Conservation (phyloP, 53 echinoderm and acorn worm species). For the Antedon mediterranea region DNA sequence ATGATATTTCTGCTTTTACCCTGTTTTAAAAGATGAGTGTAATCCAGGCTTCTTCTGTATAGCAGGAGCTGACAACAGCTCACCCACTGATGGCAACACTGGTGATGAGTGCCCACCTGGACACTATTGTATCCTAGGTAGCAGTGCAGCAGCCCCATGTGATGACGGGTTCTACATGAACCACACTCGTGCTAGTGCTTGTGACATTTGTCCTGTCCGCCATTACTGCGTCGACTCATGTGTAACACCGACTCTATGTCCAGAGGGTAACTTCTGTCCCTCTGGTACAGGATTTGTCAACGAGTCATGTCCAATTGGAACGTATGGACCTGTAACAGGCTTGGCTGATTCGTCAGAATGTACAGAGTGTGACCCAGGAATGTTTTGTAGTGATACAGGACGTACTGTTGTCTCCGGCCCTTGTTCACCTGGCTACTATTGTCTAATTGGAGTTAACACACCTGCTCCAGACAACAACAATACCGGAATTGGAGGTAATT, state of each 20-base stretch:
- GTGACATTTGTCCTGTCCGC: constrained; percentile 71
- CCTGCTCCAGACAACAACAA: constrained; percentile 83
- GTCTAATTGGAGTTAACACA: constrained; percentile 77
- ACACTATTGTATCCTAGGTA: constrained; percentile 61
- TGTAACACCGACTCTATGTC: constrained; percentile 60
- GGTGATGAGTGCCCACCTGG: constrained; percentile 83
- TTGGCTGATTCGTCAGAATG: constrained; percentile 65
- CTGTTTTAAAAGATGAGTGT: constrained; percentile 51
- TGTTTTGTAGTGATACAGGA: constrained; percentile 62
- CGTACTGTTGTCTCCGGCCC: constrained; percentile 37
- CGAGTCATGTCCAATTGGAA: constrained; percentile 76
- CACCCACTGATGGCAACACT: constrained; percentile 68
- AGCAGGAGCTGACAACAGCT: constrained; percentile 49
- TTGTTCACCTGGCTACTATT: constrained; percentile 78
- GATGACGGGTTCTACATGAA: constrained; percentile 94
- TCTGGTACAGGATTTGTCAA: constrained; percentile 55
- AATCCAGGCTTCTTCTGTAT: constrained; percentile 84
- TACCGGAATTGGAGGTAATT: constrained; percentile 83
- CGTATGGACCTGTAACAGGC: constrained; percentile 72
- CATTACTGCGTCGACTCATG: constrained; percentile 84
- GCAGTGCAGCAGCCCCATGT: constrained; percentile 60
- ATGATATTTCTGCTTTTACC: neutral
- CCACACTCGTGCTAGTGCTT: constrained; percentile 83
- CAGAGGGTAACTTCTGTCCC: constrained; percentile 74
- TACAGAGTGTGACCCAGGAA: constrained; percentile 81